Base-by-base conservation (phyloP, 1,140 invertebrate species). In the Eumaeus atala region DNA sequence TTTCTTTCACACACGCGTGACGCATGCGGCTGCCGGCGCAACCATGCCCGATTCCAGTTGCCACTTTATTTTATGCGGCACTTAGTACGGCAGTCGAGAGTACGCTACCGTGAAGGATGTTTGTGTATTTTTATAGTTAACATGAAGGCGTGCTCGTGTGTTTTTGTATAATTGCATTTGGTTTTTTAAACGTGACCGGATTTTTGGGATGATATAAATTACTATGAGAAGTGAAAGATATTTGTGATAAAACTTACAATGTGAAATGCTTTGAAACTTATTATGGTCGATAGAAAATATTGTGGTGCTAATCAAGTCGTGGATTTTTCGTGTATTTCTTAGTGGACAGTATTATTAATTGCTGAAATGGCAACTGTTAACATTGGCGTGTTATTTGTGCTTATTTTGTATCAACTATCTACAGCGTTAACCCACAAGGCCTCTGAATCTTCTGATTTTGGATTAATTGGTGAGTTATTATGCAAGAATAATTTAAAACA, bases 331-430 rank as follows among this genome's bases (percentile, higher is more conserved):
- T 70, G 65, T 72, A 62, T 69, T 67, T 74, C 61, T 68, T 69
- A 70, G 62, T 74, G 64, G 54, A 56, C 69, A 59, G 70, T 77
- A 65, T 57, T 76, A 78, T 77, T 84, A 78, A 69, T 67, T 58
- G 71, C 56, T 63, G 68, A 58, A 54, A 85, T 85, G 82, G 80
- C 80, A 55, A 67, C 71, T 51, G 62, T 77, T 72, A 84, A 86
- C 78, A 77, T 79, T 72, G 71, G 77, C 71, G 55, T 85, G 69
- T 84, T 77, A 67, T 70, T 85, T 52, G 64, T 82, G 56, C 69
- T 85, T 50, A 58, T 85, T 53, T 62, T 85, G 57, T 84, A 81
- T 66, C 78, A 79, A 58, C 63, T 82, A 17, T 74, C 78, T n/a
- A 62, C 65, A 42, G 80, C 63, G 42, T 74, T 74, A 33, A 74